Base-by-base conservation (phyloP, 2,888 invertebrate genomes). In the Acleris cristana region DNA sequence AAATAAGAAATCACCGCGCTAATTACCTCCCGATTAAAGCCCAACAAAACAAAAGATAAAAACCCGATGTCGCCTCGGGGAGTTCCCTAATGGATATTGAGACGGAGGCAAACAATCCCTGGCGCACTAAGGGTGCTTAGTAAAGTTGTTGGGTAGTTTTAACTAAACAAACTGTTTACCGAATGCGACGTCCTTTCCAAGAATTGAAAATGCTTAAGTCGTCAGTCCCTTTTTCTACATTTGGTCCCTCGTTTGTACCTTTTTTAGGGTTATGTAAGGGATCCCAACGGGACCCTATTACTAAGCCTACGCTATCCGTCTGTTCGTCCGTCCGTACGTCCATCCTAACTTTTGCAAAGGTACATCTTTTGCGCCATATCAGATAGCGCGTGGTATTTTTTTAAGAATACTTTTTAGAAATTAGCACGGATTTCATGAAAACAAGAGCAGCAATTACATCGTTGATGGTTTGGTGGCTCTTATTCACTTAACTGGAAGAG, bases 201-300 rank as follows among this genome's bases (percentile, higher is more conserved):
- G 57, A 34, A 48, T 65, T 59, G 48, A 34, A 49, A 49, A 48
- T 59, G 34, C 59, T 54, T 59, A 59, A 44, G 58, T 59, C 34
- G 34, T 49, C 54, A 49, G 23, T 18, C 58, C 48, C 10, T 65
- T 59, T 59, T 45, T 12, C 14, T 16, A 14, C n/a, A 45, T 65
- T 65, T 58, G 23, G 21, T 65, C 34, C 40, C 21, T 58, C 51
- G 19, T 12, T 34, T 34, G 34, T 34, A 10, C 34, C 34, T 10
- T 34, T 34, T 34, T 34, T 10, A 1, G 26, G 26, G 26, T 26
- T 26, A 7, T 2, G 26, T 26, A 26, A 26, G 7, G 26, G 26
- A 26, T 0, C 7, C 26, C 26, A 8, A 8, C 7, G 26, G 26
- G 7, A 26, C 26, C 7, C 7, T 7, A 1, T 7, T 7, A 26